Percentiles rank a stretch among this genome's conserved stretches.
Evolutionary conservation across 2,797 vertebrate genomes (phyloP).

Genomic region (Holocentrus rufus): DNA sequence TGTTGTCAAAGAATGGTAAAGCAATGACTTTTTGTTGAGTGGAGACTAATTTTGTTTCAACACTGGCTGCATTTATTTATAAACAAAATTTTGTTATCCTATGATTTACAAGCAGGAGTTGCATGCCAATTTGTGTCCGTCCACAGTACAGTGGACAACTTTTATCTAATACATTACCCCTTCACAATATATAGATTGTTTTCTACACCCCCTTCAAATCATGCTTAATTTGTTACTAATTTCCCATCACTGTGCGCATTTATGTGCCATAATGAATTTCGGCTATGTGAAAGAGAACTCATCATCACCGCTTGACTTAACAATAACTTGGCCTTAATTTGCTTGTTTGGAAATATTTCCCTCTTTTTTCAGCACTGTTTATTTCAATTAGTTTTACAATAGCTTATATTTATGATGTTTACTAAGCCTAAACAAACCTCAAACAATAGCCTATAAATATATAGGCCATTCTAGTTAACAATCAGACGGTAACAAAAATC

Average conservation of each 20-base stretch:
- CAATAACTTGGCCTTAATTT: conserved; percentile 74
- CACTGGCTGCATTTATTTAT: background rate
- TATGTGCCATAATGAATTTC: conserved; percentile 41
- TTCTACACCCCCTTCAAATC: conserved; percentile 7
- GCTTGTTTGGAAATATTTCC: conserved; percentile 45
- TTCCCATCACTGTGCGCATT: conserved; percentile 20
- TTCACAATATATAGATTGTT: conserved; percentile 8
- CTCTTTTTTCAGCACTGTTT: conserved; percentile 17
- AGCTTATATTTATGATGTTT: background rate
- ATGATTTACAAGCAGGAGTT: conserved; percentile 1
- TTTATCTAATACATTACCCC: conserved; percentile 4
- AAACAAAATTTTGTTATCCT: background rate
- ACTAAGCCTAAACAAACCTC: conserved; percentile 5
- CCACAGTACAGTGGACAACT: conserved; percentile 1
- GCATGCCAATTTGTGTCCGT: background rate
- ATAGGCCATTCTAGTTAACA: background rate
- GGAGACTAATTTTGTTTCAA: background rate
- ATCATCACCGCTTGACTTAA: conserved; percentile 62
- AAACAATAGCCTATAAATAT: conserved; percentile 5
- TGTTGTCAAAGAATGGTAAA: background rate
- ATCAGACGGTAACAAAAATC: background rate
- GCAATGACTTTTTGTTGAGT: background rate
- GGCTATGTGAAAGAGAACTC: conserved; percentile 30
- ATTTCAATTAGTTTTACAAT: conserved; percentile 19
- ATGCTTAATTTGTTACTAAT: conserved; percentile 23